Evolutionary conservation across 2,888 invertebrate genomes (phyloP), one percentile per base, ranked within the genome.

Genomic region (Morpho achilles): DNA sequence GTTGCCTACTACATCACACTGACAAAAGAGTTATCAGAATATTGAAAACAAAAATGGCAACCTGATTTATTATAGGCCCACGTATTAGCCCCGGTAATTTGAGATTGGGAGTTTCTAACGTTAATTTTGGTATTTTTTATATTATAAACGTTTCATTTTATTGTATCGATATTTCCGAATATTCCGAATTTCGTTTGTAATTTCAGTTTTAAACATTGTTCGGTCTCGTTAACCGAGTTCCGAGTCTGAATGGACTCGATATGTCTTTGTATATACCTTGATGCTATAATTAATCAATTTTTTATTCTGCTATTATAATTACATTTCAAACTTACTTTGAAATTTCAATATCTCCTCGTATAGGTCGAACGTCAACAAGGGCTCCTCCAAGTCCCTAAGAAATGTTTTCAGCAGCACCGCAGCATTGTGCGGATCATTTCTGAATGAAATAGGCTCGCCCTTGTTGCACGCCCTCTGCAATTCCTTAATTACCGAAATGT

Each of bases 401-500:
- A 99, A 99, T 46, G 97, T 97, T 90, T 99, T 99, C 58, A 99
- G 91, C 56, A 99, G 92, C 16, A 98, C 99, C 2, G 99, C 98
- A 9, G 99, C 97, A 69, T 96, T 94, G 81, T 99, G 98, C 0
- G 97, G 95, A 84, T 97, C 96, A 7, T 93, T 93, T 69, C 93
- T 87, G 91, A 97, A 96, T 74, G 95, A 91, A 62, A 98, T 92
- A 63, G 92, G 84, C 81, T 96, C 93, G n/a, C 99, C 99, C 64
- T 93, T 92, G 87, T 99, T 98, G 72, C 98, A 97, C 48, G 93
- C 93, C 58, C 93, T 92, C 78, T 98, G 98, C 16, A 98, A 92
- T 69, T 96, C 94, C 78, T 95, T 96, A 47, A 99, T 94, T 67
- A 95, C 93, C 1, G 93, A 82, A 61, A 96, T 95, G 79, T 96